Evolutionary conservation across 2,888 invertebrate species (phyloP).

Genomic region (Melanargia galathea): DNA sequence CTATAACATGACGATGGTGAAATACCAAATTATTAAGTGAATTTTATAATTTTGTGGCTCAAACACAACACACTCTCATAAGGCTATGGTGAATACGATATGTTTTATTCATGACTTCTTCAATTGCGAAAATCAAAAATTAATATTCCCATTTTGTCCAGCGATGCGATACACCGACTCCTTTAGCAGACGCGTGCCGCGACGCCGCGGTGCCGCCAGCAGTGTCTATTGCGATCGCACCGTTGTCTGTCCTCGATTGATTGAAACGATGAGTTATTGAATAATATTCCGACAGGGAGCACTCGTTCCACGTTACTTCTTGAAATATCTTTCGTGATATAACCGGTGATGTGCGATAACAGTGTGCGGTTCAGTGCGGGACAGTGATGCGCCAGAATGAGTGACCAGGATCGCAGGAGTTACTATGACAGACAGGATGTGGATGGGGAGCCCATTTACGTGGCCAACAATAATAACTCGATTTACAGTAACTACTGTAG

Average conservation of each 20-base stretch:
- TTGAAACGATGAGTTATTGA: slow-evolving; percentile 66
- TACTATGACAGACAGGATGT: slow-evolving; percentile 64
- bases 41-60: too few species aligned
- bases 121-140: slow-evolving; percentile 52
- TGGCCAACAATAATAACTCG: slow-evolving; percentile 72
- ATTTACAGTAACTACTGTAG: slow-evolving; percentile 83
- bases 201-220: too few species aligned
- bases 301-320: slow-evolving; percentile 45
- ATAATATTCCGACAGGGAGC: slow-evolving; percentile 58
- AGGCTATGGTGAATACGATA: neutral
- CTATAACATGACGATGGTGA: too few species aligned
- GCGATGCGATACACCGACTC: slow-evolving; percentile 62
- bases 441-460: slow-evolving; percentile 62
- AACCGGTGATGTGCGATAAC: slow-evolving; percentile 44
- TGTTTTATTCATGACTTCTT: slow-evolving; percentile 28
- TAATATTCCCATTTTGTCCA: slow-evolving; percentile 76
- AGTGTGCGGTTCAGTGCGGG: slow-evolving; percentile 36
- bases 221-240: slow-evolving; percentile 70
- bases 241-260: slow-evolving; percentile 75
- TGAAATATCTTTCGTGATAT: slow-evolving; percentile 35
- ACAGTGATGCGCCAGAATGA: slow-evolving; percentile 59
- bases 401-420: slow-evolving; percentile 67
- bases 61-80: neutral
- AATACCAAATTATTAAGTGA: too few species aligned
- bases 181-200: slow-evolving; percentile 60